Evolutionary conservation across 2,888 invertebrate species (phyloP).

Genomic region (Alentia gelatinosa): DNA sequence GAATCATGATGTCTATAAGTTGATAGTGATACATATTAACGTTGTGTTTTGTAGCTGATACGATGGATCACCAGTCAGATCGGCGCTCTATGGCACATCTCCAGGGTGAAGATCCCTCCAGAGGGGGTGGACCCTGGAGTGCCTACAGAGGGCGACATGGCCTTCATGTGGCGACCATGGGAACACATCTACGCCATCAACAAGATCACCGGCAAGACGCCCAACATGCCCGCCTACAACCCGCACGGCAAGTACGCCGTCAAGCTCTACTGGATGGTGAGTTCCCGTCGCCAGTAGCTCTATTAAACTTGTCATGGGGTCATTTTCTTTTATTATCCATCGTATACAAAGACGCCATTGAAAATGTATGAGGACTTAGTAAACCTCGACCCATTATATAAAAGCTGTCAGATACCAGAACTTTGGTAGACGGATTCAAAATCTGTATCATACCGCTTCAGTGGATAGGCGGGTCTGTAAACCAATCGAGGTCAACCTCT

Average conservation of each 20-base stretch:
- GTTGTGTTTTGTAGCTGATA: conserved; percentile 73
- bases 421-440: too few species aligned
- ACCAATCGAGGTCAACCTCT: too few species aligned
- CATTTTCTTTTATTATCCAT: too few species aligned
- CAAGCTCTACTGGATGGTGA: conserved; percentile 80
- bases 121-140: conserved; percentile 67
- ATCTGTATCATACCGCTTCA: too few species aligned
- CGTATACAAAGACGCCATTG: too few species aligned
- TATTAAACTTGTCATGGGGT: too few species aligned
- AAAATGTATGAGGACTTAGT: too few species aligned
- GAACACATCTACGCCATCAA: conserved; percentile 80
- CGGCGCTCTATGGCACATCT: conserved; percentile 77
- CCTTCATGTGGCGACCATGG: conserved; percentile 80
- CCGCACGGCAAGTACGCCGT: conserved; percentile 81
- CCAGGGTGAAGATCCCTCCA: conserved; percentile 58
- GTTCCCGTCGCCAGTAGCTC: too few species aligned
- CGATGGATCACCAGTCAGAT: conserved; percentile 80
- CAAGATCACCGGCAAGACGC: conserved; percentile 76
- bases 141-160: conserved; percentile 66
- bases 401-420: too few species aligned
- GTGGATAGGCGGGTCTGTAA: too few species aligned
- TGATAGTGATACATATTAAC: not conserved
- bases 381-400: too few species aligned
- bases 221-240: conserved; percentile 79
- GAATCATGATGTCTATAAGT: too few species aligned